These are phyloP conservation scores for Drosophila bocqueti DNA, from an alignment of 1,140 invertebrate genomes.

Conservation along the genomic window DNA sequence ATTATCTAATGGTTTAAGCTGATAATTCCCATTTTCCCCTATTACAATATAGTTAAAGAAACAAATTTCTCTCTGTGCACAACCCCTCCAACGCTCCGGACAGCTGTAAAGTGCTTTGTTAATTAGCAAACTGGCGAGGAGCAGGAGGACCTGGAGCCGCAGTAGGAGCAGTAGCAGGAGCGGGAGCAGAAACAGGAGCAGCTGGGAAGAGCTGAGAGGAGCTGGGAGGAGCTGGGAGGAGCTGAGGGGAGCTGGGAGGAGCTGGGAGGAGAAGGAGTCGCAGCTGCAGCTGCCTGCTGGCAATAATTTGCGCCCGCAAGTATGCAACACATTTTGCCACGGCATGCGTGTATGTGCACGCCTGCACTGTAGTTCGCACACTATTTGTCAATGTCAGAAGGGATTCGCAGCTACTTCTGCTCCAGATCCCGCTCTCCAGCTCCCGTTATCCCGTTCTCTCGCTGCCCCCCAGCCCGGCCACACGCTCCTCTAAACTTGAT, in stretches of 20 bases:
- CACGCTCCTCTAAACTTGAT: constrained; percentile 19
- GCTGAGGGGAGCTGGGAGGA: too few relatives aligned
- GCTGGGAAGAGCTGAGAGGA: neutral
- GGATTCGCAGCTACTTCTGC: constrained; percentile 51
- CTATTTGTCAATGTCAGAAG: constrained; percentile 79
- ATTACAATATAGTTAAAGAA: neutral
- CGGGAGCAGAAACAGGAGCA: neutral
- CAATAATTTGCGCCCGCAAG: constrained; percentile 82
- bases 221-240: neutral
- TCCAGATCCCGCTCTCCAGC: constrained; percentile 11
- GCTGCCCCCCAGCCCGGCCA: neutral
- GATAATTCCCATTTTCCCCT: neutral
- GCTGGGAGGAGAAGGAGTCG: constrained; percentile 1
- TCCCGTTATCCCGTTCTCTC: neutral
- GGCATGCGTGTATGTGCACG: constrained; percentile 41
- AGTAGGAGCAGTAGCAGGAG: neutral
- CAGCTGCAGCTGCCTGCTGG: constrained; percentile 60
- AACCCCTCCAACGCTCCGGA: constrained; percentile 16
- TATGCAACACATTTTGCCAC: constrained; percentile 77
- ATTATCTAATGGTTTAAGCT: too few relatives aligned
- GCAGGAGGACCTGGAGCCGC: neutral
- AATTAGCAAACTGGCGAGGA: constrained; percentile 74
- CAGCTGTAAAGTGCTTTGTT: constrained; percentile 79
- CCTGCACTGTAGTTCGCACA: constrained; percentile 72
- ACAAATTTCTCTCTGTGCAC: neutral